Base-by-base conservation (phyloP, 2,113 vertebrate species). In the Sceloporus undulatus region DNA sequence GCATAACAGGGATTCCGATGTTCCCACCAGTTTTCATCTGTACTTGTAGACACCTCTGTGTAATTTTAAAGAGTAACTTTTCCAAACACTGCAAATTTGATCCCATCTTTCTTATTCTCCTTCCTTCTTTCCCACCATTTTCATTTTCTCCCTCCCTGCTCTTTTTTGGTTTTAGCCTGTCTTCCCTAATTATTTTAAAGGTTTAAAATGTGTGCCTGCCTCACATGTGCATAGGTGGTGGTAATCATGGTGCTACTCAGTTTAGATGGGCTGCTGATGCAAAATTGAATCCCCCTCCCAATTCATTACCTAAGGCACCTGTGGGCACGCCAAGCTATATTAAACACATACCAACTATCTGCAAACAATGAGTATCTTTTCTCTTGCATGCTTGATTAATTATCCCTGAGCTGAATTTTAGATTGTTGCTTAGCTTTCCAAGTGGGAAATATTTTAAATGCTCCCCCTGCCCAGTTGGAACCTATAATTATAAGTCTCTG, bases 261-360 rank as follows among this genome's bases (percentile, higher is more conserved):
- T 40, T 59, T 19, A 68, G 21, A 29, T 8, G 78, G n/a, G 18
- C 62, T 29, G 52, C 19, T 75, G 71, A 85, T 76, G 54, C 19
- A 74, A 25, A 3, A 16, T 23, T 77, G 10, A 1, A 34, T 5
- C 34, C 79, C 54, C 65, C 16, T 5, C n/a, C 83, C 21, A 80
- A 5, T 68, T 54, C 65, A 11, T 2, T 8, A 13, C 23, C 25
- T 68, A 7, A 18, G n/a, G 71, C 27, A 7, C 0, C 0, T 89
- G 27, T 79, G 16, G 40, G 34, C 10, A 79, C 29, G 59, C 77
- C 13, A 75, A 40, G 65, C 14, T 70, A 77, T 9, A 16, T 68
- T 52, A 40, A 66, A n/a, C 23, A 40, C 59, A 80, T 10, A 6
- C 34, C 25, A 73, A 59, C 78, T 25, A 16, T 82, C 73, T 19